Percentiles rank a stretch among this genome's conserved stretches.
These are phyloP conservation scores for Lycaon pictus DNA, from an alignment of 2,113 vertebrate genomes.

Conservation along the genomic window DNA sequence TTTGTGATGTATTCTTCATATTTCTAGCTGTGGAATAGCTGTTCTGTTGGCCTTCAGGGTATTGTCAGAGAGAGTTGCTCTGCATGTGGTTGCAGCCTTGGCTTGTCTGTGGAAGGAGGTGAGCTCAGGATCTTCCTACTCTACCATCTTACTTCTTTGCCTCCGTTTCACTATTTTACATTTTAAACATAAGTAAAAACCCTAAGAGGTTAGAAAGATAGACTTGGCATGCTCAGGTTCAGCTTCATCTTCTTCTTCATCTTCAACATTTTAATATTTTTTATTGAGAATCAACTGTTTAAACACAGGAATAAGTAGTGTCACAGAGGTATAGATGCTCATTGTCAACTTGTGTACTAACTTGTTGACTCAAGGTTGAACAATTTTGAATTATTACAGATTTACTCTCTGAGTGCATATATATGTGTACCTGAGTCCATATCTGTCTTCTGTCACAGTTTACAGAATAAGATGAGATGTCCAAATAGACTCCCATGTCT, in stretches of 20 bases:
- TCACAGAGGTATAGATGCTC: neutral
- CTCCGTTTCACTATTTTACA: neutral
- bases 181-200: neutral
- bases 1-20: neutral
- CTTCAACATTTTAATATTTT: neutral
- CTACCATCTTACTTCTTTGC: neutral
- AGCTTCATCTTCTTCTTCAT: neutral
- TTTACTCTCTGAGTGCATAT: rapidly evolving
- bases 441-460: neutral
- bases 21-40: neutral
- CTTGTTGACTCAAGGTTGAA: neutral
- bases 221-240: neutral
- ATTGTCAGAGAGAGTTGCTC: neutral
- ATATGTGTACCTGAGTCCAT: no score
- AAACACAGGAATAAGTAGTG: neutral
- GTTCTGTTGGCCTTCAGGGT: neutral
- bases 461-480: neutral
- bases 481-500: neutral
- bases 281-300: neutral
- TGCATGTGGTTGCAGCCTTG: neutral
- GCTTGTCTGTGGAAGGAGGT: neutral
- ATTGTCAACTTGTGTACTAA: neutral
- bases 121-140: neutral
- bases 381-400: neutral
- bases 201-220: neutral